These are phyloP conservation scores for Fregata magnificens DNA, from an alignment of 2,113 vertebrate species.

Conservation along the genomic window DNA sequence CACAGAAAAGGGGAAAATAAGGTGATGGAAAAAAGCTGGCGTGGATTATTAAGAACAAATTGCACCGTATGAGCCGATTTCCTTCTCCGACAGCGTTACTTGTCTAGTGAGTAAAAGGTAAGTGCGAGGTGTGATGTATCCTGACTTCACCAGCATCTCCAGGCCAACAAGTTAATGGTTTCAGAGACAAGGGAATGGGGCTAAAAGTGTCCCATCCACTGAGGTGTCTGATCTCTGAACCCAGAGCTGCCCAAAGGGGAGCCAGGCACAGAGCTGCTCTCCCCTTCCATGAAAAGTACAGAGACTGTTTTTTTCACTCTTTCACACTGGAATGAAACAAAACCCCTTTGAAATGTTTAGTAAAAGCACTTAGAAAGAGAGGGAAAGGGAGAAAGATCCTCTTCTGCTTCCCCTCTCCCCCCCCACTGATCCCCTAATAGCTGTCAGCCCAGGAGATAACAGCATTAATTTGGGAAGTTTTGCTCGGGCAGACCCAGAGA, in stretches of 20 bases:
- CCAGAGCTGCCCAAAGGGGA: not conserved
- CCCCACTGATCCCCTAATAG: not conserved
- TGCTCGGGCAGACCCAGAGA: not conserved
- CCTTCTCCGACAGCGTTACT: not conserved
- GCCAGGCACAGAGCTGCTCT: not conserved
- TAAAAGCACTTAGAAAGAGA: not conserved
- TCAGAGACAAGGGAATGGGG: not conserved
- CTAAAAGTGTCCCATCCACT: not conserved
- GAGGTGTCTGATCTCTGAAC: not conserved
- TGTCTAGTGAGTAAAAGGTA: not conserved
- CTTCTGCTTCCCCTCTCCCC: not conserved
- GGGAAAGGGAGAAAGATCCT: not conserved
- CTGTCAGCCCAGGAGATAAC: accelerated
- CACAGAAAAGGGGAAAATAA: not conserved
- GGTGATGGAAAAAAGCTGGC: not conserved
- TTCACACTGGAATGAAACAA: not conserved
- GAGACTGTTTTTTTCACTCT: not conserved
- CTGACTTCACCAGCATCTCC: not conserved
- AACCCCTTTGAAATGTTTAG: not conserved
- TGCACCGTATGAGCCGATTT: accelerated
- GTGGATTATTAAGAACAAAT: not conserved
- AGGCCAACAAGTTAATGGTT: not conserved
- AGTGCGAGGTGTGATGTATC: not conserved
- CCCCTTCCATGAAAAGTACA: not conserved
- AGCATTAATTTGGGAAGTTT: not conserved